phyloP scores from a whole-genome alignment of 2,888 invertebrate genomes.

The Athetis lepigone region DNA sequence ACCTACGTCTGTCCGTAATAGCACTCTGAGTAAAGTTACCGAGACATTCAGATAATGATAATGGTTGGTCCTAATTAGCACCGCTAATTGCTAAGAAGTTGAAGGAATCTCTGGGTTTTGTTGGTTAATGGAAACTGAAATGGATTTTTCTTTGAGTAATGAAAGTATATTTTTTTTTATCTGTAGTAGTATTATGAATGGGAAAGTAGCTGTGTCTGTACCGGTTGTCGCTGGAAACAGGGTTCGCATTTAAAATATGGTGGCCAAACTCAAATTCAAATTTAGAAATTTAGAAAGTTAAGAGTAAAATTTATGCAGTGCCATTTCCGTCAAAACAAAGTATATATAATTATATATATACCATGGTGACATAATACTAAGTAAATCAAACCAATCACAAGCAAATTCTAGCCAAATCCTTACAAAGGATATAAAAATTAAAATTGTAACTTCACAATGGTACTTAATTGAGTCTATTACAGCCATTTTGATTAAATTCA shows the following conservation, averaged over 20 bases:
- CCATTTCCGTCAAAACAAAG: no score
- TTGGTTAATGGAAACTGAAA: neutral
- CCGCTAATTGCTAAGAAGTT: constrained; percentile 23
- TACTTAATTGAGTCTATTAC: constrained; percentile 40
- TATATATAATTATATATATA: no score
- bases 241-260: no score
- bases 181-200: no score
- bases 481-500: constrained; percentile 35
- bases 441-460: constrained; percentile 19
- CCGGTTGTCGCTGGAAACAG: no score
- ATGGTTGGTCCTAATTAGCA: constrained; percentile 41
- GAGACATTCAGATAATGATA: constrained; percentile 46
- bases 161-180: neutral
- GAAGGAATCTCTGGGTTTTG: constrained; percentile 15
- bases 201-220: no score
- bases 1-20: constrained; percentile 21
- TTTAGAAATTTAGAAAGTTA: no score
- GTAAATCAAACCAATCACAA: no score
- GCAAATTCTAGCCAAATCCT: neutral
- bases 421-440: constrained; percentile 13
- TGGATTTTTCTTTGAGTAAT: neutral
- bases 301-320: no score
- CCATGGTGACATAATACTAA: no score
- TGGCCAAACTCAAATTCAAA: no score
- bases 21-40: constrained; percentile 42